A percentile compares a stretch with the other conserved stretches of the same genome.
Evolutionary conservation across 2,888 invertebrate genomes (phyloP).

Genomic region (Oxystoma pomonae): DNA sequence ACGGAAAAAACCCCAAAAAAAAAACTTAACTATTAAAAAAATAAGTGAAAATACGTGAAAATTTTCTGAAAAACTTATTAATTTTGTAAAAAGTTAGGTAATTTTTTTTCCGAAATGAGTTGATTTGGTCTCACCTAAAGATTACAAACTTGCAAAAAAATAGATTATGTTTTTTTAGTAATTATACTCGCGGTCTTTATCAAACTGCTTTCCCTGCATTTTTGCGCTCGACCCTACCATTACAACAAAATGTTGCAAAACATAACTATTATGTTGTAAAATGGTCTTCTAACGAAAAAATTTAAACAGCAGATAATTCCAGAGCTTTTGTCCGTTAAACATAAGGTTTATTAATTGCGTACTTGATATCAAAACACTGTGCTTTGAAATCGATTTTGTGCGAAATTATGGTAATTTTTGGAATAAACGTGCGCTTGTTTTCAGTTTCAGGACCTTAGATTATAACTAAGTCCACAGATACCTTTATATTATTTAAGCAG

Average conservation of each 20-base stretch:
- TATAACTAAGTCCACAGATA: too few relatives aligned
- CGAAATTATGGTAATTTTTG: conserved; percentile 47
- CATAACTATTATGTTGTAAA: not conserved
- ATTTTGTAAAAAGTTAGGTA: too few relatives aligned
- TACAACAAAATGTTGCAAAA: not conserved
- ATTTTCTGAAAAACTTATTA: too few relatives aligned
- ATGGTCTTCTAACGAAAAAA: conserved; percentile 1
- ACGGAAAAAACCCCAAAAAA: too few relatives aligned
- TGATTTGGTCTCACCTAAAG: too few relatives aligned
- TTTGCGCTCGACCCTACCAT: not conserved
- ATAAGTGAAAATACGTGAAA: too few relatives aligned
- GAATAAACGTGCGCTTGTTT: conserved; percentile 43
- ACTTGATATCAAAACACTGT: conserved; percentile 42
- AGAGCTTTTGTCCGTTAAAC: conserved; percentile 29
- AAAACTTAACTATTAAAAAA: too few relatives aligned
- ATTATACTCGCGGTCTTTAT: not conserved
- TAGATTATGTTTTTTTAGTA: too few relatives aligned
- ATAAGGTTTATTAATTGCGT: conserved; percentile 43
- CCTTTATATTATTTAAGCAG: too few relatives aligned
- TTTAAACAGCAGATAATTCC: not conserved
- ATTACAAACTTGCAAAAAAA: too few relatives aligned
- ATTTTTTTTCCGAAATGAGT: too few relatives aligned
- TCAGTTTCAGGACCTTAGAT: conserved; percentile 26
- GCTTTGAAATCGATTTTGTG: conserved; percentile 45
- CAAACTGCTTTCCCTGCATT: not conserved